Percentiles rank a stretch among this genome's conserved stretches.
Evolutionary conservation across 2,797 vertebrate genomes (phyloP).

Genomic region (Helarctos malayanus): DNA sequence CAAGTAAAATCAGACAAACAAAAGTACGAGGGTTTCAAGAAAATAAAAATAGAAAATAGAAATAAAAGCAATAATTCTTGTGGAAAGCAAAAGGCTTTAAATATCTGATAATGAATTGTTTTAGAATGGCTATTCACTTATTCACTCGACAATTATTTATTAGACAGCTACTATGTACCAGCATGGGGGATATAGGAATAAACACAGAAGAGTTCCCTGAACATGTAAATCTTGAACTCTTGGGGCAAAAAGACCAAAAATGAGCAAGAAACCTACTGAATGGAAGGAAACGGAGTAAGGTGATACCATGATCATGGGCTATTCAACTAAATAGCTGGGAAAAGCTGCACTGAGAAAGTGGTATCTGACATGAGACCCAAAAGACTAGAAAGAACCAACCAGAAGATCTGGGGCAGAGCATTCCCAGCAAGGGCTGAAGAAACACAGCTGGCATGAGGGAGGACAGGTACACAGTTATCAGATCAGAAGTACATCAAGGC

Average conservation of each 20-base stretch:
- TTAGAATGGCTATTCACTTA: background rate
- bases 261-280: background rate
- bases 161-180: background rate
- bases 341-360: background rate
- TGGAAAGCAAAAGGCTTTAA: conserved; percentile 21
- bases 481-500: background rate
- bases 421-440: background rate
- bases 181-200: background rate
- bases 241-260: conserved; percentile 1
- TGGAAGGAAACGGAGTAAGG: background rate
- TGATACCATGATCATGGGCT: background rate
- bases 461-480: background rate
- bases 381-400: background rate
- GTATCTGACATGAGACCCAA: background rate
- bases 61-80: background rate
- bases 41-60: background rate
- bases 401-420: background rate
- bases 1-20: background rate
- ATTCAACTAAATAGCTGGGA: background rate
- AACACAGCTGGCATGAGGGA: background rate
- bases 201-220: background rate
- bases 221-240: background rate
- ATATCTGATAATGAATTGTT: background rate
- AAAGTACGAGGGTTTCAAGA: background rate
- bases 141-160: background rate